Conservation (phyloP, 2,888 invertebrate species). For the Amphimallon solstitiale region DNA sequence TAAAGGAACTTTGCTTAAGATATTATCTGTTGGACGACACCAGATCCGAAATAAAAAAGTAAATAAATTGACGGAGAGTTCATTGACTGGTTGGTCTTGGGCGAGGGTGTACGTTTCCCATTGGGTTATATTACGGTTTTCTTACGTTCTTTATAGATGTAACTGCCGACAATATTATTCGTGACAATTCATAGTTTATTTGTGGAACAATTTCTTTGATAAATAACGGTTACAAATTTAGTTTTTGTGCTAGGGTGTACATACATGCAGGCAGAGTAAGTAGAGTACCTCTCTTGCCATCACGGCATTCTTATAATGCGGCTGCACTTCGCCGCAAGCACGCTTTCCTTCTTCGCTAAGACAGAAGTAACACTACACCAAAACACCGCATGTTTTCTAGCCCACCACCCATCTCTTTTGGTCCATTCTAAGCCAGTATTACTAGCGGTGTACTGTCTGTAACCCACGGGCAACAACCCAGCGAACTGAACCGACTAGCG, state of each 20-base stretch:
- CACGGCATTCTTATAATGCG: constrained; percentile 75
- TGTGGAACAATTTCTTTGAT: too few species aligned
- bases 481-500: constrained; percentile 58
- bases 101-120: constrained; percentile 20
- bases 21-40: neutral
- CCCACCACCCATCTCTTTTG: constrained; percentile 58
- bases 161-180: too few species aligned
- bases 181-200: too few species aligned
- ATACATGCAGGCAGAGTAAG: constrained; percentile 43
- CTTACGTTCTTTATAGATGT: too few species aligned
- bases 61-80: constrained; percentile 33
- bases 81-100: constrained; percentile 36
- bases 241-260: constrained; percentile 42
- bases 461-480: constrained; percentile 61
- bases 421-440: constrained; percentile 60
- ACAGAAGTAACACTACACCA: constrained; percentile 43
- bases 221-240: neutral
- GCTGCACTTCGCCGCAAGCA: constrained; percentile 59
- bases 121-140: too few species aligned
- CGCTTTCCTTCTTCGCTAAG: constrained; percentile 44
- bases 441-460: constrained; percentile 55
- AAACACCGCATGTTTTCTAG: constrained; percentile 56
- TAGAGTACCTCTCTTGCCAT: constrained; percentile 75
- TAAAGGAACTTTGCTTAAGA: neutral
- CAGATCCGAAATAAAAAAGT: constrained; percentile 23